Evolutionary conservation across 2,888 invertebrate genomes (phyloP).

Genomic region (Nudaria mundana): DNA sequence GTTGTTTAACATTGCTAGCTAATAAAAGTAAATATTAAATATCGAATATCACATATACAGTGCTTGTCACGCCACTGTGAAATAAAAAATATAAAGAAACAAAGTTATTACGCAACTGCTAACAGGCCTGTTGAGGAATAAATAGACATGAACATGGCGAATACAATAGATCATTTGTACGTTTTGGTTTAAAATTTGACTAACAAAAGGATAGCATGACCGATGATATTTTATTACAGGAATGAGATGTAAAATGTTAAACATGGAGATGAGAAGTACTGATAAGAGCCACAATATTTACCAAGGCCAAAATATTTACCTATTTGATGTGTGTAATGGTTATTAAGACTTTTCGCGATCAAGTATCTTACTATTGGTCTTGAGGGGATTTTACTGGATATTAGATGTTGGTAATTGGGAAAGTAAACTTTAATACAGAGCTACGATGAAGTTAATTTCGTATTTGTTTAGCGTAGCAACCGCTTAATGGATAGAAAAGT

Average conservation of each 20-base stretch:
- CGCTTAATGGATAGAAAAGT: too few species aligned
- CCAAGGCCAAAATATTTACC: conserved; percentile 14
- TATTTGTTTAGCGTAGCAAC: too few species aligned
- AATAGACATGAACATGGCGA: conserved; percentile 32
- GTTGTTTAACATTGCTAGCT: conserved; percentile 22
- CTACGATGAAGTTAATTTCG: too few species aligned
- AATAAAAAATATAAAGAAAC: conserved; percentile 50
- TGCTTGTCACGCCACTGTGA: conserved; percentile 51
- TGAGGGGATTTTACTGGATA: too few species aligned
- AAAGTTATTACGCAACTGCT: conserved; percentile 46
- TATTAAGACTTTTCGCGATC: too few species aligned
- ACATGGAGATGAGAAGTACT: too few species aligned
- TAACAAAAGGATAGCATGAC: conserved; percentile 47
- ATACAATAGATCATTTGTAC: conserved; percentile 32
- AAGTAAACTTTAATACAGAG: too few species aligned
- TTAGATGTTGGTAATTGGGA: too few species aligned
- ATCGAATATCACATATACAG: conserved; percentile 32
- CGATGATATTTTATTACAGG: conserved; percentile 33
- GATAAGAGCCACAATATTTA: conserved; percentile 21
- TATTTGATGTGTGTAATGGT: too few species aligned
- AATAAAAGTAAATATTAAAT: conserved; percentile 31
- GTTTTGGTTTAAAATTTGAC: conserved; percentile 38
- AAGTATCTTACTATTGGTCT: too few species aligned
- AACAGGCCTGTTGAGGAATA: conserved; percentile 36
- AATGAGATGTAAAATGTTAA: conserved; percentile 19